These are phyloP conservation scores for Eristalis pertinax DNA, from an alignment of 2,888 invertebrate species.

Conservation along the genomic window DNA sequence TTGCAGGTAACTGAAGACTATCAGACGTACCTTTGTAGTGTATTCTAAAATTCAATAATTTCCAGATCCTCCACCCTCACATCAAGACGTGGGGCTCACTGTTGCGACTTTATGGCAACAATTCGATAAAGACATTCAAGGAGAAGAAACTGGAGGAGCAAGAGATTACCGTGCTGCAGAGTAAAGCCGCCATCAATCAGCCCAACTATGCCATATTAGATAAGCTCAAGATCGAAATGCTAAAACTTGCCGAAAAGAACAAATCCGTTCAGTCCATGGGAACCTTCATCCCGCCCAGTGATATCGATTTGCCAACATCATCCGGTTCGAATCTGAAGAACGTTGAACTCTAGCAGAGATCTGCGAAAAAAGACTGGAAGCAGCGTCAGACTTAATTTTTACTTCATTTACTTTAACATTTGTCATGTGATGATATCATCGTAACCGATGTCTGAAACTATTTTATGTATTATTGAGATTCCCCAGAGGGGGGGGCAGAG, in stretches of 20 bases:
- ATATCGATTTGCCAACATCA: constrained; percentile 85
- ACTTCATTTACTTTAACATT: neutral
- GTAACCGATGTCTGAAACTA: neutral
- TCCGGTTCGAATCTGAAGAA: constrained; percentile 90
- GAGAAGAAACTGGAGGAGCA: constrained; percentile 96
- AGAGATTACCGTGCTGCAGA: constrained; percentile 94
- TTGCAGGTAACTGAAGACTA: constrained; percentile 85
- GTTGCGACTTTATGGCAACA: constrained; percentile 94
- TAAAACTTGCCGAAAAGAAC: constrained; percentile 86
- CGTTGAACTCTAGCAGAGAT: constrained; percentile 85
- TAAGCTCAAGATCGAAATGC: constrained; percentile 92
- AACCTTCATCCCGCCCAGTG: constrained; percentile 85
- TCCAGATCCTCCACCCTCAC: constrained; percentile 94
- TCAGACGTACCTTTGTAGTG: too few relatives aligned
- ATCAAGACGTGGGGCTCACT: constrained; percentile 97
- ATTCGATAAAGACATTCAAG: constrained; percentile 94
- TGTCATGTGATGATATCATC: neutral
- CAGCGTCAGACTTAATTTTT: constrained; percentile 40
- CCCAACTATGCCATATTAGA: constrained; percentile 95
- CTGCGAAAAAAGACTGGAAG: constrained; percentile 52
- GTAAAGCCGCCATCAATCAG: constrained; percentile 93
- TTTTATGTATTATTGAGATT: neutral
- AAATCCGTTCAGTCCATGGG: constrained; percentile 85
- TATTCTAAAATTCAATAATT: neutral
- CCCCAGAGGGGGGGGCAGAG: neutral